phyloP scores from a whole-genome alignment of 1,140 invertebrate species.

The Oscheius sp. region DNA sequence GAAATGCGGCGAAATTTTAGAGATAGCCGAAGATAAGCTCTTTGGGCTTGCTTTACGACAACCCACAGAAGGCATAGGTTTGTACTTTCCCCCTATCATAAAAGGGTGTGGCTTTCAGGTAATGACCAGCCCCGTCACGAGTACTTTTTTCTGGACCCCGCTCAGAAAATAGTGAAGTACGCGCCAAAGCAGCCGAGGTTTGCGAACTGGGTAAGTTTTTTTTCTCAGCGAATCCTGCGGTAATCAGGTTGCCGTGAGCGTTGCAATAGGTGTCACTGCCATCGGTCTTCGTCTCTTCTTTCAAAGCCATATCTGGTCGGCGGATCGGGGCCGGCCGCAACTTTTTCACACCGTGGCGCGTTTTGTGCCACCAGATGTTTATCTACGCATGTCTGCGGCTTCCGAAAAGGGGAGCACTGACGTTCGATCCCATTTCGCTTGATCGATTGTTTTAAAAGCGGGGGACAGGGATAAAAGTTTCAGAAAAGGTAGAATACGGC shows the following conservation, averaged over 20 bases:
- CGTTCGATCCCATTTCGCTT: no score
- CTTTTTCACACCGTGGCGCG: no score
- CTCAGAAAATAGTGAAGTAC: conserved; percentile 90
- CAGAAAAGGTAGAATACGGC: no score
- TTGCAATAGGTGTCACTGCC: no score
- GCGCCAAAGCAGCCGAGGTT: conserved; percentile 90
- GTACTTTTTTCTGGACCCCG: conserved; percentile 86
- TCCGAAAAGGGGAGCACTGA: no score
- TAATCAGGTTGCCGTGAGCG: no score
- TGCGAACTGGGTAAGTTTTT: conserved; percentile 78
- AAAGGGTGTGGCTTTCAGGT: conserved; percentile 8
- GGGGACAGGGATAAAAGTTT: no score
- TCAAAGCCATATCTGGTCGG: no score
- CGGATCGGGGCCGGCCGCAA: conserved; percentile 7
- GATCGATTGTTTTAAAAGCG: no score
- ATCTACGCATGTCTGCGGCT: no score
- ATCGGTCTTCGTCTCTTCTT: no score
- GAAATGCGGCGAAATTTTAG: conserved; percentile 76
- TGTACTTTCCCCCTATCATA: conserved; percentile 62
- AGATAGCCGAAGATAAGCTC: conserved; percentile 77
- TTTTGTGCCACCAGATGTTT: no score
- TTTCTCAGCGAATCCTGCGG: conserved; percentile 11
- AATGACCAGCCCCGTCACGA: conserved; percentile 67
- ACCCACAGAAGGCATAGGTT: conserved; percentile 63
- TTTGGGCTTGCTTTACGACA: conserved; percentile 78